Conservation (phyloP, 2,888 invertebrate genomes). For the Dolichopus griseipennis region DNA sequence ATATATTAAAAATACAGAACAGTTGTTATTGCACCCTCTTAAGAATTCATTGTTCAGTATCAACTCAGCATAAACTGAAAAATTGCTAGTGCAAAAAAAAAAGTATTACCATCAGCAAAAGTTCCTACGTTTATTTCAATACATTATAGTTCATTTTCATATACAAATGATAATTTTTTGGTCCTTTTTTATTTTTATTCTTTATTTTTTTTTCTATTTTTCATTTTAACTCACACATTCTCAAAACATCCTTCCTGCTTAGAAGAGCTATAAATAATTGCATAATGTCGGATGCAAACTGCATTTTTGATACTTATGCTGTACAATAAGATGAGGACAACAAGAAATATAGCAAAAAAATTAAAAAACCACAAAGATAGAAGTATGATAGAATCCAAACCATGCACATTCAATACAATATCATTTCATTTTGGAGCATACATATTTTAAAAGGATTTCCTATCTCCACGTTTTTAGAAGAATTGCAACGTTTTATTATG, state of each 20-base stretch:
- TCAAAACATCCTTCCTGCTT: slow-evolving; percentile 1
- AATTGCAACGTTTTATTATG: slow-evolving; percentile 4
- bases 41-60: neutral
- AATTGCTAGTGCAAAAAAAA: neutral
- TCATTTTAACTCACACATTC: neutral
- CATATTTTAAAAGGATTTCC: neutral
- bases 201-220: neutral
- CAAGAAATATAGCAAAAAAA: too few relatives aligned
- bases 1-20: neutral
- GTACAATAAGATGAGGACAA: too few relatives aligned
- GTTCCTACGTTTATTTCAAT: neutral
- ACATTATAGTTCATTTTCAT: neutral
- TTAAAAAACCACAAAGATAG: too few relatives aligned
- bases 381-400: too few relatives aligned
- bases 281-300: neutral
- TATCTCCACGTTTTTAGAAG: neutral
- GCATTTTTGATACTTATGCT: neutral
- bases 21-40: neutral
- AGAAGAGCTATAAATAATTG: slow-evolving; percentile 2
- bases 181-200: neutral
- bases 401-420: neutral
- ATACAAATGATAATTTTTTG: neutral
- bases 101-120: neutral
- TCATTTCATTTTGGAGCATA: neutral
- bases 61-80: neutral